Evolutionary conservation across 1,140 invertebrate genomes (phyloP), one percentile per base, ranked within the genome.

Genomic region (Palaemon carinicauda): DNA sequence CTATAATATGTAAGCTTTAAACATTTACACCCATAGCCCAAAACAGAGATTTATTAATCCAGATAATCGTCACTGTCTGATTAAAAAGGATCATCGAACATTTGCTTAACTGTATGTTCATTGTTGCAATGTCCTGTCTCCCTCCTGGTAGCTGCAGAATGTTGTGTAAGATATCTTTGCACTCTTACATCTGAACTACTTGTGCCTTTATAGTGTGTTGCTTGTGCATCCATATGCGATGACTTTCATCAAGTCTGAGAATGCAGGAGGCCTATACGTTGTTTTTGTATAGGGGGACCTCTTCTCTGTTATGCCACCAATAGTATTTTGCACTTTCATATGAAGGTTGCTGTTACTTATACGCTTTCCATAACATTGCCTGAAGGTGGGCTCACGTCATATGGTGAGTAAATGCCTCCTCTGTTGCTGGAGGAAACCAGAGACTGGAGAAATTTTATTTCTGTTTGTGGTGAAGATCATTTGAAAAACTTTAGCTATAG

Each of bases 351-450:
- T 51, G 75, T 4, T 78, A 3, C 50, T 78, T 51, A 50, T 17
- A 19, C 50, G 31, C 75, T 51, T 78, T 78, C 75, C 75, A 78
- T 4, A 51, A 21, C 75, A 78, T 78, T 4, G 75, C 75, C 21
- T 78, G 31, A 5, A 78, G 21, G 21, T 78, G 75, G 33, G 75
- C 75, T 50, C 75, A 19, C 7, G 50, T 78, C 75, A 78, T 78
- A 51, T 51, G 75, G n/a, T 50, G 21, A n/a, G 3, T 10, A n/a
- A 51, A 51, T 4, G 41, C 75, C 75, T 78, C 75, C 21, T 78
- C 75, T 78, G 75, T 78, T 78, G 75, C 19, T 19, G 50, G 50
- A 51, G 53, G 75, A 21, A 51, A 21, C 9, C n/a, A 7, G 29
- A 78, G 75, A 52, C 53, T 41, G 5, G 75, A 21, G n/a, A 33